Conservation (phyloP, 2,113 vertebrate species). For the Istiophorus platypterus region DNA sequence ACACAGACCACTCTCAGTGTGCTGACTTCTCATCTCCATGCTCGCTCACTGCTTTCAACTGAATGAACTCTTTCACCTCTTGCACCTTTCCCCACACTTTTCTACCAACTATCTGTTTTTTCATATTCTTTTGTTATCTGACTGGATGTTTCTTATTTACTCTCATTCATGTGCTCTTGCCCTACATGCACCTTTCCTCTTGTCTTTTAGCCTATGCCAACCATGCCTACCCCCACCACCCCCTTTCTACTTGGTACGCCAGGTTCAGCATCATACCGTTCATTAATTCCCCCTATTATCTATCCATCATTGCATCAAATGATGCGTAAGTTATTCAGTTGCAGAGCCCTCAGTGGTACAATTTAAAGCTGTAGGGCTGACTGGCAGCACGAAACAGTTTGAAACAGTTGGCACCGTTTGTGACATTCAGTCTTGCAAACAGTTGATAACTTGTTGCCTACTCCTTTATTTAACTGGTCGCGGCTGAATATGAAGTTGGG, state of each 20-base stretch:
- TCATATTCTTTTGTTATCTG: slow-evolving; percentile 48
- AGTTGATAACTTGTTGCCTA: slow-evolving; percentile 59
- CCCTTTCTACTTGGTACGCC: slow-evolving; percentile 38
- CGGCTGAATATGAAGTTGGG: slow-evolving; percentile 38
- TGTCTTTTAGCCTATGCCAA: slow-evolving; percentile 8
- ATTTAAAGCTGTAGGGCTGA: slow-evolving; percentile 45
- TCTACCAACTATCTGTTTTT: slow-evolving; percentile 38
- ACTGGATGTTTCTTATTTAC: slow-evolving; percentile 52
- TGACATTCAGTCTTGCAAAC: slow-evolving; percentile 48
- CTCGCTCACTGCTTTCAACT: slow-evolving; percentile 38
- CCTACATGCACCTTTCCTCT: slow-evolving; percentile 17
- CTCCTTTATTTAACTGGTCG: slow-evolving; percentile 59
- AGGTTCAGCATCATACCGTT: slow-evolving; percentile 42
- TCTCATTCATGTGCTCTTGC: slow-evolving; percentile 25
- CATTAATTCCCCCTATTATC: slow-evolving; percentile 31
- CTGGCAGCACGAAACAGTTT: slow-evolving; percentile 39
- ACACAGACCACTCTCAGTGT: slow-evolving; percentile 21
- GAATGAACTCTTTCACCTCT: slow-evolving; percentile 43
- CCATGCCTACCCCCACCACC: not conserved
- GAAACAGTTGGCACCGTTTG: slow-evolving; percentile 50
- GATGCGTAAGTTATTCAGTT: slow-evolving; percentile 12
- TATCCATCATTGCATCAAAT: slow-evolving; percentile 52
- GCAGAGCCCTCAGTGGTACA: slow-evolving; percentile 3
- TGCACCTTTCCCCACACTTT: not conserved
- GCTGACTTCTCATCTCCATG: slow-evolving; percentile 23